Conservation (phyloP, 2,113 vertebrate species). For the Pachypanchax playfairii region DNA sequence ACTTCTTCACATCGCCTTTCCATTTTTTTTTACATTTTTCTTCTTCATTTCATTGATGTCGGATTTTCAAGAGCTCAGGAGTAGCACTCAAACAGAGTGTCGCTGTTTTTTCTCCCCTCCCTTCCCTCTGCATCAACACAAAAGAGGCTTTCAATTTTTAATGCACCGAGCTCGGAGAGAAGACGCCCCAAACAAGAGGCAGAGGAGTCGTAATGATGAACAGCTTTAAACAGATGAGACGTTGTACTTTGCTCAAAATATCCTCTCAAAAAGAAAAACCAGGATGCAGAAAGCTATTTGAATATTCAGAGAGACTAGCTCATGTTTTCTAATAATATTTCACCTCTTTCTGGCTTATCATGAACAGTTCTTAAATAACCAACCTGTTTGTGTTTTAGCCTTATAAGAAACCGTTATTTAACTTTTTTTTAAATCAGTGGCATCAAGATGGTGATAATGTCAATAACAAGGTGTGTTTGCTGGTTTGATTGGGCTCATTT, state of each 20-base stretch:
- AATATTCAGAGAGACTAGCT: neutral
- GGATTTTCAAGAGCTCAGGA: conserved; percentile 60
- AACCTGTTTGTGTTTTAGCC: neutral
- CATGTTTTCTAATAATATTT: conserved; percentile 1
- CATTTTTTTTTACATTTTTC: neutral
- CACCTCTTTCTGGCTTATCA: neutral
- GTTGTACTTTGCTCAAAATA: conserved; percentile 50
- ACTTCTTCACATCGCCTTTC: conserved; percentile 52
- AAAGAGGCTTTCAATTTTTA: conserved; percentile 67
- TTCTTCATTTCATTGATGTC: conserved; percentile 48
- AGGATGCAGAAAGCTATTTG: conserved; percentile 4
- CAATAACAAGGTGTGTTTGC: neutral
- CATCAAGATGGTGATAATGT: neutral
- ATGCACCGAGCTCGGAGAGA: conserved; percentile 55
- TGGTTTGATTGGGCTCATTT: neutral
- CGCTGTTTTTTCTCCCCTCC: conserved; percentile 30
- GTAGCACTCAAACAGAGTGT: conserved; percentile 44
- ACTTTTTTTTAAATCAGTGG: neutral
- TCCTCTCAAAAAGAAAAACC: conserved; percentile 10
- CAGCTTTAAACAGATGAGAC: conserved; percentile 52
- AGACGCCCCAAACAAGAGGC: conserved; percentile 47
- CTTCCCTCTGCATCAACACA: conserved; percentile 42
- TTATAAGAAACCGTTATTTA: neutral
- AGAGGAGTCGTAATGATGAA: conserved; percentile 50
- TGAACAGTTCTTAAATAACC: neutral